These are phyloP conservation scores for Volucella inanis DNA, from an alignment of 2,888 invertebrate genomes.

Conservation along the genomic window DNA sequence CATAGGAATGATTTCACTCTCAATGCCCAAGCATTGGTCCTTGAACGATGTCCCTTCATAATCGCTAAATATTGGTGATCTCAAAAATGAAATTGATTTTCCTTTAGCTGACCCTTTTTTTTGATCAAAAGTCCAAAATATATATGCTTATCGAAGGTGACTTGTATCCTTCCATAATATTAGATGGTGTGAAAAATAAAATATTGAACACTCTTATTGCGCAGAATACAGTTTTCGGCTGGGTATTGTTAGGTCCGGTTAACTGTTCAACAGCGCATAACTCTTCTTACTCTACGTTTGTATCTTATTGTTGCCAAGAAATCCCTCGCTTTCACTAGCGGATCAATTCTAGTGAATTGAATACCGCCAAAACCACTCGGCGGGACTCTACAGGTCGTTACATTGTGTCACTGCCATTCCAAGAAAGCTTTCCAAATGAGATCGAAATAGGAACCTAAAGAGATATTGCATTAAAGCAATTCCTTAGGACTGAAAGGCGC, in stretches of 20 bases:
- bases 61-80: neutral
- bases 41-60: no score
- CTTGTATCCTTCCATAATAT: constrained; percentile 20
- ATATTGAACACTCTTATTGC: constrained; percentile 25
- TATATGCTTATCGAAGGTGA: constrained; percentile 43
- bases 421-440: neutral
- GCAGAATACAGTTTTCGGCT: constrained; percentile 41
- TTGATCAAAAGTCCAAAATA: constrained; percentile 1
- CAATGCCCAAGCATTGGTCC: no score
- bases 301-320: neutral
- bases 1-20: no score
- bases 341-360: constrained; percentile 12
- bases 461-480: constrained; percentile 1
- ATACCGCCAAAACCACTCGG: neutral
- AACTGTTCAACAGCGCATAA: no score
- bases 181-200: constrained; percentile 8
- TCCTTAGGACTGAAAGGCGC: neutral
- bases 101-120: constrained; percentile 32
- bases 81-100: neutral
- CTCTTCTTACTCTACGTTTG: neutral
- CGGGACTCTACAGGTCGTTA: neutral
- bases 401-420: neutral
- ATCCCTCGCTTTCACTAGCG: neutral
- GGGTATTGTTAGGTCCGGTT: constrained; percentile 28
- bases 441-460: neutral